Percentiles rank a stretch among this genome's conserved stretches.
Evolutionary conservation across 2,113 vertebrate species (phyloP).

Genomic region (Struthio camelus): DNA sequence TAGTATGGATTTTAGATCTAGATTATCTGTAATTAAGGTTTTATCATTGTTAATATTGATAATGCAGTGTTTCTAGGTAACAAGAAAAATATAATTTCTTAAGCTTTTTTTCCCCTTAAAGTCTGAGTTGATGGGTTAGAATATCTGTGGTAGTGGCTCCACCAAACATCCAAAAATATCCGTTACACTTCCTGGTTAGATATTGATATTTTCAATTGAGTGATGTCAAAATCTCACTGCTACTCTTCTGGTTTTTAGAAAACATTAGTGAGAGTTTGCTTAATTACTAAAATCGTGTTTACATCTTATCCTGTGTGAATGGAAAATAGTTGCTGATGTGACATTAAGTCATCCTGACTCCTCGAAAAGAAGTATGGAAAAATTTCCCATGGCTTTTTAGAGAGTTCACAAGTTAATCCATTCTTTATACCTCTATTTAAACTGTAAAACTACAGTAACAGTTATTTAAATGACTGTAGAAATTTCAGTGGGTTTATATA

Average conservation of each 20-base stretch:
- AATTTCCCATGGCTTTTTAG: background rate
- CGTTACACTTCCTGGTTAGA: background rate
- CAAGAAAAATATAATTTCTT: background rate
- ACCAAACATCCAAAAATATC: background rate
- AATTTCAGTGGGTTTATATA: background rate
- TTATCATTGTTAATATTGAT: background rate
- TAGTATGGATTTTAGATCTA: background rate
- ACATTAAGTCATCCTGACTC: background rate
- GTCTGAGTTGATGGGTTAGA: background rate
- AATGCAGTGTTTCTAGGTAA: background rate
- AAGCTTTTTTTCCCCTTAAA: fast-evolving
- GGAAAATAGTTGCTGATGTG: background rate
- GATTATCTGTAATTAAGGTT: background rate
- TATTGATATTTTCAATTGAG: background rate
- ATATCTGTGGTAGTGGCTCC: background rate
- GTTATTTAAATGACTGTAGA: background rate
- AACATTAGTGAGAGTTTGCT: background rate
- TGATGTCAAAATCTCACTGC: background rate
- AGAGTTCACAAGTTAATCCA: background rate
- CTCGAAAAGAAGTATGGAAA: background rate
- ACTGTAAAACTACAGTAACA: background rate
- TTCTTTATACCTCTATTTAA: background rate
- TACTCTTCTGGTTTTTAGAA: background rate
- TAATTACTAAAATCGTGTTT: background rate
- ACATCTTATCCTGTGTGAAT: background rate